A percentile compares a stretch with the other conserved stretches of the same genome.
These are phyloP conservation scores for Leptinotarsa texana DNA, from an alignment of 1,140 invertebrate species.

Conservation along the genomic window DNA sequence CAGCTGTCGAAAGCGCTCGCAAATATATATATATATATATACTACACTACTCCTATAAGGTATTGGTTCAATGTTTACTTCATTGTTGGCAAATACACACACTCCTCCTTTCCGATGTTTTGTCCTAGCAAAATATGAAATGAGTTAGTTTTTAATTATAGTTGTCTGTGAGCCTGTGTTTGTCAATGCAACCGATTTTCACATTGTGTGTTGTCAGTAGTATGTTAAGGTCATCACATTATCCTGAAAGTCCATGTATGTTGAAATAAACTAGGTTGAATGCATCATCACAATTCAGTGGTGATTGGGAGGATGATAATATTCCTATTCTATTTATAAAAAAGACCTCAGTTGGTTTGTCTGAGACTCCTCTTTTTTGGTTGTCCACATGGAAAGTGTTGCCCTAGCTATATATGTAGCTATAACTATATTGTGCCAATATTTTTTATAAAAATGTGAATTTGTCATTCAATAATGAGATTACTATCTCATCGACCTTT, in stretches of 20 bases:
- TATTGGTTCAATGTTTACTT: too few relatives aligned
- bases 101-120: background rate
- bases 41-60: too few relatives aligned
- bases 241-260: conserved; percentile 8
- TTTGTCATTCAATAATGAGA: conserved; percentile 1
- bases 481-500: background rate
- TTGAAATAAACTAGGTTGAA: conserved; percentile 9
- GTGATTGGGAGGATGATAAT: conserved; percentile 8
- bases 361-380: conserved; percentile 5
- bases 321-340: conserved; percentile 8
- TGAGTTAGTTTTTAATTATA: background rate
- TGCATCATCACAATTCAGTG: conserved; percentile 15
- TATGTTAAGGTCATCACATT: conserved; percentile 15
- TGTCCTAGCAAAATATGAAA: background rate
- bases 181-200: conserved; percentile 11
- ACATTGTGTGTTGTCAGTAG: background rate
- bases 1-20: too few relatives aligned
- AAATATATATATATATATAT: too few relatives aligned
- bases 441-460: background rate
- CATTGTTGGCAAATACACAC: background rate
- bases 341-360: background rate
- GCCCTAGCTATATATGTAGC: background rate
- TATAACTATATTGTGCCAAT: conserved; percentile 5
- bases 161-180: background rate
- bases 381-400: background rate